phyloP scores from a whole-genome alignment of 2,888 invertebrate species.

The Sinodicranocentrus sp. region DNA sequence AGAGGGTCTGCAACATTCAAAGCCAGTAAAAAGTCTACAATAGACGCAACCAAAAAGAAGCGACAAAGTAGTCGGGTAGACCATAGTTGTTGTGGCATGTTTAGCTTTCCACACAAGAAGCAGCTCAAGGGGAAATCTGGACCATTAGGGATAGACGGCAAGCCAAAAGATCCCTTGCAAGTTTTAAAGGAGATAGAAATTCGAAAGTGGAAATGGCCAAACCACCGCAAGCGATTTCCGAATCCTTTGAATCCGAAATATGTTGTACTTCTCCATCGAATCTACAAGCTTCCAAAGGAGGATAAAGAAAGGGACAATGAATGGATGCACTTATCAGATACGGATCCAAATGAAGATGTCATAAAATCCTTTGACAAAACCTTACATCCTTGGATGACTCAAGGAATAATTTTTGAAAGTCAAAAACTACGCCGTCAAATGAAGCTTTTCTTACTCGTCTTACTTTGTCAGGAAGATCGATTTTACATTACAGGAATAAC shows the following conservation, averaged over 20 bases:
- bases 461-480: constrained; percentile 37
- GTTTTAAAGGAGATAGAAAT: not conserved
- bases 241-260: not conserved
- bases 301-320: constrained; percentile 49
- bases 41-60: no score
- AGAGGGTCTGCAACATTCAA: no score
- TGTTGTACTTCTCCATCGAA: constrained; percentile 19
- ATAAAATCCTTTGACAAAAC: constrained; percentile 33
- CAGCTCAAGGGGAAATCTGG: not conserved
- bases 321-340: constrained; percentile 60
- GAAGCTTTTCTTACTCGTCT: not conserved
- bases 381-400: constrained; percentile 43
- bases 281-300: constrained; percentile 26
- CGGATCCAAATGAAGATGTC: constrained; percentile 22
- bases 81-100: no score
- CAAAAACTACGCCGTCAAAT: constrained; percentile 42
- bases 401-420: constrained; percentile 61
- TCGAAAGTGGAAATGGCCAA: constrained; percentile 38
- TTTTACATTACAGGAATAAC: constrained; percentile 37
- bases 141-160: not conserved
- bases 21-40: no score
- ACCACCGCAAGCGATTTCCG: constrained; percentile 13
- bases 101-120: not conserved
- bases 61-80: not conserved
- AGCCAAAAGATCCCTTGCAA: not conserved